These are phyloP conservation scores for Papilio helenus DNA, from an alignment of 1,140 invertebrate genomes.

Conservation along the genomic window DNA sequence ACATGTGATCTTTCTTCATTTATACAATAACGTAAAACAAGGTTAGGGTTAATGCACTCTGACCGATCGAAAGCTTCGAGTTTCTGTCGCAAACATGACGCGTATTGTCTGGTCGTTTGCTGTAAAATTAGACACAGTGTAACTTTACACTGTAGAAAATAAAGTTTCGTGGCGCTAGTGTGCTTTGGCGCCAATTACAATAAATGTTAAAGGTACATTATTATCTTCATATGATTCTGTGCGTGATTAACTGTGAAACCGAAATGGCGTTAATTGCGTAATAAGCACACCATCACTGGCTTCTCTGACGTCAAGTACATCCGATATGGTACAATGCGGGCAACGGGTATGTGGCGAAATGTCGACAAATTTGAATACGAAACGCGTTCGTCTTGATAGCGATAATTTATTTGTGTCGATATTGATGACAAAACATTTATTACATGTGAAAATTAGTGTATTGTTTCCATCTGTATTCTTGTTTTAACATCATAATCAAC, in stretches of 20 bases:
- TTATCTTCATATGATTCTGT: constrained; percentile 43
- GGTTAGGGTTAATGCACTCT: constrained; percentile 51
- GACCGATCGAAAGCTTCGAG: constrained; percentile 45
- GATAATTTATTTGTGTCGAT: neutral
- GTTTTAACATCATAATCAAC: no score
- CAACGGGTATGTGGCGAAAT: neutral
- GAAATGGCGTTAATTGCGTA: constrained; percentile 58
- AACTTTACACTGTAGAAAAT: neutral
- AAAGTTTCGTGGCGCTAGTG: neutral
- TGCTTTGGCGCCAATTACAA: neutral
- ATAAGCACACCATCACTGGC: constrained; percentile 53
- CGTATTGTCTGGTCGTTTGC: neutral
- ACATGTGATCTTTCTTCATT: neutral
- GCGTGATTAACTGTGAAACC: constrained; percentile 43
- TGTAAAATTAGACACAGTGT: neutral
- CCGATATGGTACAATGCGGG: neutral
- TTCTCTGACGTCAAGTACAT: constrained; percentile 56
- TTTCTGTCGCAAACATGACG: constrained; percentile 6
- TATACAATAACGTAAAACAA: neutral
- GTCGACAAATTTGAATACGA: constrained; percentile 9
- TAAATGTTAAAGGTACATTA: neutral
- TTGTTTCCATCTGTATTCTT: neutral
- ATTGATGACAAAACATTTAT: constrained; percentile 3
- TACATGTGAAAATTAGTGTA: neutral
- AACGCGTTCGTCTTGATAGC: constrained; percentile 7